These are phyloP conservation scores for Colius striatus DNA, from an alignment of 2,113 vertebrate species.

Conservation along the genomic window DNA sequence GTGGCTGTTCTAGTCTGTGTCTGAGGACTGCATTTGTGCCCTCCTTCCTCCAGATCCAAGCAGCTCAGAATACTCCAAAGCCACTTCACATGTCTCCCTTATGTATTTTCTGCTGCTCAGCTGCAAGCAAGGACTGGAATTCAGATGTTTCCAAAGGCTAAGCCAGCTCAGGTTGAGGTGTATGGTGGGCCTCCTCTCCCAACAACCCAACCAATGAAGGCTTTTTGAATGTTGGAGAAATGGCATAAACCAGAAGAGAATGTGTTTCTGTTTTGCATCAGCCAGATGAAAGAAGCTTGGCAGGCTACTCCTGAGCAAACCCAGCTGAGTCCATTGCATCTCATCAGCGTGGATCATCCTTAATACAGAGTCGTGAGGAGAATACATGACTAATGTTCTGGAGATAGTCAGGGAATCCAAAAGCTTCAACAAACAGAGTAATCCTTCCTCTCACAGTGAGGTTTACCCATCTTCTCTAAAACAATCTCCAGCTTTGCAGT, in stretches of 20 bases:
- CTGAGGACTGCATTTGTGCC: background rate
- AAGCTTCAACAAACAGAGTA: constrained; percentile 5
- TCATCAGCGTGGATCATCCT: constrained; percentile 41
- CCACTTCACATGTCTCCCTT: background rate
- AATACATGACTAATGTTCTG: constrained; percentile 49
- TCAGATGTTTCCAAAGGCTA: background rate
- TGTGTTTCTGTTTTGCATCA: constrained; percentile 19
- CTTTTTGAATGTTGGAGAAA: background rate
- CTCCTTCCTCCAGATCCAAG: background rate
- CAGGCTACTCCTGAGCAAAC: constrained; percentile 28
- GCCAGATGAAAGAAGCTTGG: constrained; percentile 30
- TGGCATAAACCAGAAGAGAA: constrained; percentile 11
- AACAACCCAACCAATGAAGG: background rate
- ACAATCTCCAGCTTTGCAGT: background rate
- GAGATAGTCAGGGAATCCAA: background rate
- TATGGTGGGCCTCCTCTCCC: background rate
- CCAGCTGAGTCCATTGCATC: background rate
- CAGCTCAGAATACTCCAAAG: background rate
- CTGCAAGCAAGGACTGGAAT: background rate
- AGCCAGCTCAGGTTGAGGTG: background rate
- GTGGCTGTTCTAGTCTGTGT: background rate
- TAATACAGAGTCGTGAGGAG: constrained; percentile 42
- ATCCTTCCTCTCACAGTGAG: background rate
- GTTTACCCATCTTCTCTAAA: background rate
- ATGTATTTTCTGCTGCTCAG: background rate